Evolutionary conservation across 2,888 invertebrate genomes (phyloP), one percentile per base, ranked within the genome.

Genomic region (Chaitophorus viminalis): DNA sequence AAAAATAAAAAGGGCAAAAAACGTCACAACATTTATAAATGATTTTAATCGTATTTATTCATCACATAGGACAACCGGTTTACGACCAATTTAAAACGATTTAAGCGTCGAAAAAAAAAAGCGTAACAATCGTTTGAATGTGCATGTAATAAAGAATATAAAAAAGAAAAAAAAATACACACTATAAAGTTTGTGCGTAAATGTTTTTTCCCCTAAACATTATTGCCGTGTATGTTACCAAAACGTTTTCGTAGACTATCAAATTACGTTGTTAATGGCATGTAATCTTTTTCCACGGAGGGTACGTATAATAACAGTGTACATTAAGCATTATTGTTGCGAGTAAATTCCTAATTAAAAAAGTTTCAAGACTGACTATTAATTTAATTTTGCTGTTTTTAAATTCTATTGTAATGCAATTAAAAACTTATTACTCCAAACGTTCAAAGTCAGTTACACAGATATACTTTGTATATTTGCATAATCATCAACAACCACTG

Each of bases 301-400:
- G 29, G 60, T 39, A 11, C n/a, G 18, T 65, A 68, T 68, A 21
- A 29, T 11, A 68, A 25, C 29, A 81, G 46, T 31, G 21, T 17
- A 4, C 31, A 39, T 31, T 72, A 82, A 9, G 29, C 31, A 46
- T 46, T 46, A 46, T 46, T 46, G 14, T 54, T 9, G 77, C 33
- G 14, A 31, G 60, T 60, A 25, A 79, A 39, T 33, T 3, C n/a
- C 60, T 74, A 74, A 74, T 65, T 75, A 75, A 36, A 75, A 75
- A 65, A 83, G 60, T 75, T 83, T 60, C 25, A 36, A n/a, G 31
- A 75, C 60, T n/a, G 21, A 60, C 39, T 5, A 39, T 54, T 11
- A 31, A 83, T 60, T 46, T 83, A 60, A 75, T 83, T 60, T 75
- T 39, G 29, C n/a, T 36, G 52, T 74, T 82, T 75, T 75, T 2